Evolutionary conservation across 2,888 invertebrate species (phyloP), one percentile per base, ranked within the genome.

Genomic region (Nasonovia ribisnigri): DNA sequence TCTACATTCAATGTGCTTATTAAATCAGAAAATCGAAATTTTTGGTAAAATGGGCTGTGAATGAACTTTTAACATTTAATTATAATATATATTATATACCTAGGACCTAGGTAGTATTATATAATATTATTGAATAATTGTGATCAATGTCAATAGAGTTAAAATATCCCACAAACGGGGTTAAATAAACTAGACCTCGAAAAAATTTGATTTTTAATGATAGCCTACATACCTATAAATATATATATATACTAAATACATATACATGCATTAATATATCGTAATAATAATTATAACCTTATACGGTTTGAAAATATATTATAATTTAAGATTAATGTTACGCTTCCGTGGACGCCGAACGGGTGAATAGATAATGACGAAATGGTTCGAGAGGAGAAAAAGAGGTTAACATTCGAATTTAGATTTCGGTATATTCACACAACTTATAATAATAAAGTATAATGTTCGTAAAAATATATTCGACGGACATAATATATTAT

Each of bases 401-500:
- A 88, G 87, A 88, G 48, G 88, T 88, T 88, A 88, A 54, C 54
- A 46, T 88, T 88, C 48, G 51, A 48, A 51, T 88, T 48, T 51
- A 36, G 20, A 88, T 88, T 77, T 88, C 13, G 86, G 29, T 51
- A 26, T 54, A 54, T 88, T 54, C 54, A 11, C 51, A 13, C 36
- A 13, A 26, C 36, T 88, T 51, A 87, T 29, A 43, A 26, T 42
- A 51, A 87, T 87, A 87, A 51, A 46, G 87, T 36, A 54, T 51
- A 54, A 51, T 51, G 10, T 88, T 24, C 54, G 26, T 42, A 13
- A 29, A 46, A n/a, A 84, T 84, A 48, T 77, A 77, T 46, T 43
- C 29, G 13, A 46, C 1, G n/a, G 16, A 46, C 13, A 48, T 36
- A n/a, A 20, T 77, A 77, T 67, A n/a, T n/a, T n/a, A 67, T 36